Evolutionary conservation across 2,797 vertebrate genomes (phyloP), one percentile per base, ranked within the genome.

Genomic region (Sylvia borin): DNA sequence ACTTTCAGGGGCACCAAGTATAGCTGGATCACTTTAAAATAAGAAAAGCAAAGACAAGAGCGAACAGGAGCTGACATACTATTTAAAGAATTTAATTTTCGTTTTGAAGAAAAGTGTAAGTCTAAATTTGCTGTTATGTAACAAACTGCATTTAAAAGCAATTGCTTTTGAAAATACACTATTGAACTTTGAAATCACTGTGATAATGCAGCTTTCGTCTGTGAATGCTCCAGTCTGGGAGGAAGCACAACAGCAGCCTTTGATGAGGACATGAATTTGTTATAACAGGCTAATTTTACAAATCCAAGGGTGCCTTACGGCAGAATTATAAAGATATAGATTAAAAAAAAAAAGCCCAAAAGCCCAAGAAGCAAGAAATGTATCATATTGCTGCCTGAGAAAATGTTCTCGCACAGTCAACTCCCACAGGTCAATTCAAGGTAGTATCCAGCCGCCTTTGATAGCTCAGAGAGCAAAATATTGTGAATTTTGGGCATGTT

Each of bases 191-290:
- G 85, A 90, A 97, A 96, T 96, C 65, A 76, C 94, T 85, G 85
- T 51, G 83, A 84, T 96, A 96, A 96, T 89, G 60, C 75, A 92
- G 89, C 87, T 80, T 94, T 75, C 79, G 64, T 81, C 85, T 84
- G 71, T 45, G 92, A 92, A 75, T 88, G 90, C 90, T 96, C 71
- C 85, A 94, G 81, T 86, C 81, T 78, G 90, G 75, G 86, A 94
- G 62, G 81, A 88, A 96, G 90, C 80, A 94, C 84, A 96, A 87
- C 89, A 91, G 84, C 83, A 85, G 81, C 83, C 78, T 96, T 95
- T 96, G 96, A 97, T 94, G 93, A 96, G 94, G 96, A 97, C 95
- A 92, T 81, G 93, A 92, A 97, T 97, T 96, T 97, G 92, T 97
- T 96, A 93, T 96, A 96, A 96, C 96, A 97, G 93, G 71, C 86